Evolutionary conservation across 2,113 vertebrate species (phyloP).

Genomic region (Labrus mixtus): DNA sequence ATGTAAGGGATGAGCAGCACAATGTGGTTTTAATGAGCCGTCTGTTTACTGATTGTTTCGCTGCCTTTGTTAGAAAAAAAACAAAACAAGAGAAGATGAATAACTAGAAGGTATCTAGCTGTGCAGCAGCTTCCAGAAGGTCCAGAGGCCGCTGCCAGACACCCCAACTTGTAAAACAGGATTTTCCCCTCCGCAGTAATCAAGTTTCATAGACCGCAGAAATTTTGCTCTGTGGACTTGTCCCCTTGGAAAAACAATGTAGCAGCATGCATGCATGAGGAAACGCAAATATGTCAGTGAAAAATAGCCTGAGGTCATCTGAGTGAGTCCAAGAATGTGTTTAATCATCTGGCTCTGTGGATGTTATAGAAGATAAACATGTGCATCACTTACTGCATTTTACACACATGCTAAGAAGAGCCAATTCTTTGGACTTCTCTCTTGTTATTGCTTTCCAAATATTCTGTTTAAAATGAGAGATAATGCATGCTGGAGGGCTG

Average conservation of each 20-base stretch:
- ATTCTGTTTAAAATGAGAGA: constrained; percentile 5
- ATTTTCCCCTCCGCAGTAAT: constrained; percentile 48
- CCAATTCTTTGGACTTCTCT: neutral
- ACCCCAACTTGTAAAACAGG: constrained; percentile 54
- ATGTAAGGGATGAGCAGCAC: constrained; percentile 49
- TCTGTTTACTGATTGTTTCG: constrained; percentile 40
- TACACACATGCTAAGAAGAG: neutral
- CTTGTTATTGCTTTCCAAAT: constrained; percentile 4
- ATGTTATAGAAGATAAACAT: constrained; percentile 17
- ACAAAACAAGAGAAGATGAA: constrained; percentile 38
- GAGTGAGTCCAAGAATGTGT: constrained; percentile 16
- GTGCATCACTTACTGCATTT: neutral
- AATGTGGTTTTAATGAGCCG: constrained; percentile 68
- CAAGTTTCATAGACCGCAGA: constrained; percentile 43
- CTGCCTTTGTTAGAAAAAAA: constrained; percentile 31
- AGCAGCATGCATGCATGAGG: constrained; percentile 45
- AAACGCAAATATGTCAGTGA: constrained; percentile 40
- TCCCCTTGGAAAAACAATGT: constrained; percentile 60
- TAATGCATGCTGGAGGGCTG: constrained; percentile 5
- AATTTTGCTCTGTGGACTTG: constrained; percentile 54
- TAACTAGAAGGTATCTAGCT: constrained; percentile 41
- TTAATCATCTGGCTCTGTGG: constrained; percentile 14
- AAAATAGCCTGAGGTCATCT: constrained; percentile 42
- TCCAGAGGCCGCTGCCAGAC: constrained; percentile 44
- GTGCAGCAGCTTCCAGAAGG: constrained; percentile 26